Evolutionary conservation across 1,140 invertebrate genomes (phyloP), one percentile per base, ranked within the genome.

Genomic region (Drosophila insularis): DNA sequence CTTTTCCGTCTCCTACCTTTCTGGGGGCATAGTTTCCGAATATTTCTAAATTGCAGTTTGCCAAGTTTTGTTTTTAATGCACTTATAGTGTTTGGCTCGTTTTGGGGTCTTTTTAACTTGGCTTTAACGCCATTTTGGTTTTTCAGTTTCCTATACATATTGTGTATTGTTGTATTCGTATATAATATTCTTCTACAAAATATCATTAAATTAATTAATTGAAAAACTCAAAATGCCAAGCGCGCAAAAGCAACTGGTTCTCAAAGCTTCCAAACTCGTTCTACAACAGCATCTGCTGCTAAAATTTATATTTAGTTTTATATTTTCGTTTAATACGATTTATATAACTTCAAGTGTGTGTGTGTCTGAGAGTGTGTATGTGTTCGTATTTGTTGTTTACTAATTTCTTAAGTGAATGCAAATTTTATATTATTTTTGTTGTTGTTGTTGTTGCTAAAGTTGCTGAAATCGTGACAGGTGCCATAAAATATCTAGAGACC

Each of bases 241-340:
- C 69, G 58, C 82, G 80, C 80, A 89, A 87, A 87, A 82, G 71
- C 71, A 82, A 87, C 82, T 71, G 84, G 82, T 87, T 87, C 67
- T 55, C 39, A 54, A 53, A 46, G 68, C 65, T 40, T 27, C 17
- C 8, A 39, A 87, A 87, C 82, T 73, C 35, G 82, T 87, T 87
- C 65, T 63, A 67, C 37, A 54, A 56, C 74, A 40, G 56, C 55
- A 39, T 19, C 46, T 60, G 43, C 39, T 31, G 64, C 66, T 68
- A 69, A 78, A 85, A 71, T 67, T 68, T 53, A 64, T 71, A 63
- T 63, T 80, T 87, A 86, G 78, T 81, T 87, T 82, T 77, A 66
- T 43, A 63, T 73, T 39, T 68, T 72, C 43, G 68, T 55, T 64
- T 50, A 50, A 50, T 50, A 50, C 43, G 43, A 17, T 53, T 31